phyloP scores from a whole-genome alignment of 2,797 vertebrate genomes.

The Pangasius djambal region DNA sequence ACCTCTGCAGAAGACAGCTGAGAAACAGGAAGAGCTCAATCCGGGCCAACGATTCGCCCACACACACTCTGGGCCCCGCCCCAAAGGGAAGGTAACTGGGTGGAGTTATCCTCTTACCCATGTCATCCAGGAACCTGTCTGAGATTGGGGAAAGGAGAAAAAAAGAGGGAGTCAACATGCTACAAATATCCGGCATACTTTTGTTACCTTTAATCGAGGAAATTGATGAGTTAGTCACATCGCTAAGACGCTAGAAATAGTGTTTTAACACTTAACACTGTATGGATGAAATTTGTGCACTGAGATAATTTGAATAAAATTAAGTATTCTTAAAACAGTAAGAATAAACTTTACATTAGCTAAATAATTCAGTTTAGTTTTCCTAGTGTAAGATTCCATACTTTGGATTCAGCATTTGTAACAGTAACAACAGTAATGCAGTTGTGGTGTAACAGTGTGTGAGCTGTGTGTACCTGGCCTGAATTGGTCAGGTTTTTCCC shows the following conservation, averaged over 20 bases:
- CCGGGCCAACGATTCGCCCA: constrained; percentile 77
- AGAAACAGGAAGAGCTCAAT: constrained; percentile 78
- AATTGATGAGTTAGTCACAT: background rate
- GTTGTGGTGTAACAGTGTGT: constrained; percentile 16
- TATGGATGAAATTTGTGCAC: background rate
- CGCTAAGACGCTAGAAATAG: background rate
- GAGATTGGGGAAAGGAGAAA: background rate
- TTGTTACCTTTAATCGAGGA: background rate
- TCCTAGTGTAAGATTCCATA: background rate
- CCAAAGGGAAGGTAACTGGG: constrained; percentile 77
- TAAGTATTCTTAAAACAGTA: background rate
- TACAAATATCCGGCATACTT: background rate
- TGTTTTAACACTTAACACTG: background rate
- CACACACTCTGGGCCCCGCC: constrained; percentile 78
- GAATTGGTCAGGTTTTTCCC: constrained; percentile 75
- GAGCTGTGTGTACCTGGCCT: constrained; percentile 67
- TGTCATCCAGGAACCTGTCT: constrained; percentile 77
- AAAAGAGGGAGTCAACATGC: background rate
- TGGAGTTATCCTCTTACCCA: constrained; percentile 65
- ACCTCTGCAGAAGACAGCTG: constrained; percentile 77
- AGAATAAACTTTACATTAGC: background rate
- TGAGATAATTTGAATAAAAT: too few relatives aligned
- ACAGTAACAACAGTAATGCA: background rate
- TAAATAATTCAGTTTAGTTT: background rate
- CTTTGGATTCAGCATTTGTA: background rate